A percentile compares a stretch with the other conserved stretches of the same genome.
These are phyloP conservation scores for Corythornis leucogaster DNA, from an alignment of 2,797 vertebrate genomes.

Conservation along the genomic window DNA sequence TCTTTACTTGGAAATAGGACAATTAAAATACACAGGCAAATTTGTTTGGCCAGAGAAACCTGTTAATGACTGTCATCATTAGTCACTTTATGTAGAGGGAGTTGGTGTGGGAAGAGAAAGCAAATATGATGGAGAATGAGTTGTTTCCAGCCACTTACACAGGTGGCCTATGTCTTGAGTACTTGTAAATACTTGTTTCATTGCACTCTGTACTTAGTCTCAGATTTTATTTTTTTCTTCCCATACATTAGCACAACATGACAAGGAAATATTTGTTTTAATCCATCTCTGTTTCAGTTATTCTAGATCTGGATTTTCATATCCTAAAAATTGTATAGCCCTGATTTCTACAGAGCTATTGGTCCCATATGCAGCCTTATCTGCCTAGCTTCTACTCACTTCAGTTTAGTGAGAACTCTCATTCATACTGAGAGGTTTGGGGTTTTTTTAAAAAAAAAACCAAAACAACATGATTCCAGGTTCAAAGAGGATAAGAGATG, in stretches of 20 bases:
- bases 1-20: not conserved
- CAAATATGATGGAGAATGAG: not conserved
- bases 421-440: not conserved
- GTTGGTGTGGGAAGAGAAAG: not conserved
- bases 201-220: not conserved
- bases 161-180: not conserved
- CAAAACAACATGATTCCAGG: not conserved
- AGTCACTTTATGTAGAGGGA: not conserved
- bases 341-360: not conserved
- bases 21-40: not conserved
- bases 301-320: not conserved
- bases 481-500: not conserved
- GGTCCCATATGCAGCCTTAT: not conserved
- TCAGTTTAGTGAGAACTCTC: not conserved
- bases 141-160: slow-evolving; percentile 5
- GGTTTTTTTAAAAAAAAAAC: too few species aligned
- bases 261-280: not conserved
- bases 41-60: slow-evolving; percentile 9
- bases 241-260: not conserved
- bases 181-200: not conserved
- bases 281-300: not conserved
- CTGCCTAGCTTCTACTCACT: not conserved
- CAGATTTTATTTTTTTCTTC: not conserved
- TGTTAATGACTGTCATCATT: slow-evolving; percentile 4
- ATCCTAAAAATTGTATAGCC: not conserved